Conservation (phyloP, 2,888 invertebrate genomes). For the Xanthorhoe spadicearia region DNA sequence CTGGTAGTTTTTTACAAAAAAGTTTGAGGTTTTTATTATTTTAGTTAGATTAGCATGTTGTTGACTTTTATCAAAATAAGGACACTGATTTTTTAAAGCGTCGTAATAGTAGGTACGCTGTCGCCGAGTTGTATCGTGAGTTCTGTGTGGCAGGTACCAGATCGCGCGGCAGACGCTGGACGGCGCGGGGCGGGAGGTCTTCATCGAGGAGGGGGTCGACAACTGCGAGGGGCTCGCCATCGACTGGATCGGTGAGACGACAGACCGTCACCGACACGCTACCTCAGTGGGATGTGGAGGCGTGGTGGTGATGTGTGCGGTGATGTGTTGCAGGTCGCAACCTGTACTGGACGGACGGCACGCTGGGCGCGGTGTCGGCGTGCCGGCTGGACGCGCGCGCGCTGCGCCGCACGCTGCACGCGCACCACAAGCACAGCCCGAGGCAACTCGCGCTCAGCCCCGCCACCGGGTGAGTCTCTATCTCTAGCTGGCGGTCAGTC, state of each 20-base stretch:
- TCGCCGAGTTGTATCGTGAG: not conserved
- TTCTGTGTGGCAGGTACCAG: conserved; percentile 75
- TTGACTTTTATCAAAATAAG: too few species aligned
- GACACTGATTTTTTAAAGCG: too few species aligned
- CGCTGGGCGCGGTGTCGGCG: conserved; percentile 88
- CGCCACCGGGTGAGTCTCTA: conserved; percentile 79
- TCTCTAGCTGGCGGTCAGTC: too few species aligned
- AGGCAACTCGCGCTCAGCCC: conserved; percentile 89
- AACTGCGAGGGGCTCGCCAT: conserved; percentile 91
- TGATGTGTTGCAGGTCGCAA: conserved; percentile 76
- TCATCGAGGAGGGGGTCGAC: conserved; percentile 84
- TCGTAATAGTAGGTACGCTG: too few species aligned
- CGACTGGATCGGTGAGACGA: conserved; percentile 90
- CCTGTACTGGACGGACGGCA: conserved; percentile 93
- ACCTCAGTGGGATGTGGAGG: not conserved
- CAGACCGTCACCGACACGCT: too few species aligned
- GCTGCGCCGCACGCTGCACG: conserved; percentile 84
- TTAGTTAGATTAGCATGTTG: too few species aligned
- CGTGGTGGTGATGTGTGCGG: not conserved
- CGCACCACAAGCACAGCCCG: conserved; percentile 83
- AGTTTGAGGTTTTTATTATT: too few species aligned
- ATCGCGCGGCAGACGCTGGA: conserved; percentile 88
- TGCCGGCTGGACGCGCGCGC: conserved; percentile 85
- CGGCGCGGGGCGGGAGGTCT: conserved; percentile 83
- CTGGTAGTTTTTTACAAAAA: too few species aligned